A percentile compares a stretch with the other conserved stretches of the same genome.
phyloP scores from a whole-genome alignment of 2,888 invertebrate species.

The Melitaea athalia region DNA sequence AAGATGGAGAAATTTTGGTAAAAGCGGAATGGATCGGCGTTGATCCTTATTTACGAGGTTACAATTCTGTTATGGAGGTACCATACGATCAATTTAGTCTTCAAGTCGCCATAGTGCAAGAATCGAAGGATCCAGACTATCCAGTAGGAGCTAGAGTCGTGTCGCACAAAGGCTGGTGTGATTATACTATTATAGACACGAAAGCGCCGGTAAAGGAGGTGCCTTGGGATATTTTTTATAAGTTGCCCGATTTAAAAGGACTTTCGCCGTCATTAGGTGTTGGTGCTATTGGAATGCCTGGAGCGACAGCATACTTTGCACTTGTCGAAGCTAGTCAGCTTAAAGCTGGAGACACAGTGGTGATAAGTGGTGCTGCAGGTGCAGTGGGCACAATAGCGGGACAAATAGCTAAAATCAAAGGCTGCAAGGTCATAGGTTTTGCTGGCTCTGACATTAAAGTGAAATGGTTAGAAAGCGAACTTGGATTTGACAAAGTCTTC shows the following conservation, averaged over 20 bases:
- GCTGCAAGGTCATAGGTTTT: slow-evolving; percentile 83
- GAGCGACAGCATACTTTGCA: slow-evolving; percentile 86
- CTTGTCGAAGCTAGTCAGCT: slow-evolving; percentile 84
- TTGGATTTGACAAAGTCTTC: slow-evolving; percentile 85
- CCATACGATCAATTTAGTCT: slow-evolving; percentile 53
- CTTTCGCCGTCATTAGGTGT: slow-evolving; percentile 75
- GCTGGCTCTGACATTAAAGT: slow-evolving; percentile 86
- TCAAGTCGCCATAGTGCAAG: slow-evolving; percentile 69
- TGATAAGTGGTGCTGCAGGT: slow-evolving; percentile 86
- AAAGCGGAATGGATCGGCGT: slow-evolving; percentile 57
- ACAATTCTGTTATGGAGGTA: slow-evolving; percentile 30
- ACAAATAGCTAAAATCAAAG: slow-evolving; percentile 86
- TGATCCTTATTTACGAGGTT: slow-evolving; percentile 50
- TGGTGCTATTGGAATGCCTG: slow-evolving; percentile 84
- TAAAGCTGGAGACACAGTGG: slow-evolving; percentile 84
- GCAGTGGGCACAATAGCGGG: slow-evolving; percentile 88
- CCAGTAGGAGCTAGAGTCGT: slow-evolving; percentile 82
- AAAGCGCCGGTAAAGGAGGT: slow-evolving; percentile 44
- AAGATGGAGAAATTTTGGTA: slow-evolving; percentile 74
- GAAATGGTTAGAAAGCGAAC: slow-evolving; percentile 82
- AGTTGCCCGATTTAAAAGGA: slow-evolving; percentile 76
- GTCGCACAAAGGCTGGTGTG: slow-evolving; percentile 83
- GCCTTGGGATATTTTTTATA: slow-evolving; percentile 38
- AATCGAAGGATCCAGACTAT: slow-evolving; percentile 82
- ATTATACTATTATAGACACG: slow-evolving; percentile 37